These are phyloP conservation scores for Hexactinellida sp. DNA, from an alignment of 37 sponge, comb jelly and placozoan genomes.

Conservation along the genomic window DNA sequence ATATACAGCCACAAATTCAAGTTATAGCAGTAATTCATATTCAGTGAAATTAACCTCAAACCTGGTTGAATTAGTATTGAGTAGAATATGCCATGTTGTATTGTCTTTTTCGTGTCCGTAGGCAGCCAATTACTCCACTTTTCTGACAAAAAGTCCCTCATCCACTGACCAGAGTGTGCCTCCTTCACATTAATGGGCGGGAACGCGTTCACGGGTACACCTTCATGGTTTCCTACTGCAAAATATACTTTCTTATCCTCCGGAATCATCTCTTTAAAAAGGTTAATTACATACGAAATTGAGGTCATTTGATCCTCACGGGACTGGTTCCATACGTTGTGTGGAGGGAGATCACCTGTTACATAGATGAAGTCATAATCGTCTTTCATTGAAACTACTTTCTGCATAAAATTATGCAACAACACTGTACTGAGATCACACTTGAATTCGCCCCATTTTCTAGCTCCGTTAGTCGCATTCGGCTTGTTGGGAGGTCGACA, in stretches of 20 bases:
- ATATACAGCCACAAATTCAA: constrained; percentile 84
- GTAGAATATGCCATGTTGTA: constrained; percentile 65
- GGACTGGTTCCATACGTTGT: constrained; percentile 92
- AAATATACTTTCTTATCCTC: constrained; percentile 60
- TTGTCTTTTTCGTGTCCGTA: constrained; percentile 28
- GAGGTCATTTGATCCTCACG: constrained; percentile 43
- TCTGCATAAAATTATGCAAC: constrained; percentile 50
- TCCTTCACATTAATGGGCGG: constrained; percentile 78
- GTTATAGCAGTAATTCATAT: constrained; percentile 67
- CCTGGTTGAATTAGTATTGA: constrained; percentile 29
- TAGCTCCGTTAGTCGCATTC: constrained; percentile 49
- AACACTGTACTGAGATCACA: constrained; percentile 65
- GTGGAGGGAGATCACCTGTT: constrained; percentile 97
- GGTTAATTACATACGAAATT: constrained; percentile 3
- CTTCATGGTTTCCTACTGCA: constrained; percentile 86
- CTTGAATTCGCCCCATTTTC: constrained; percentile 76
- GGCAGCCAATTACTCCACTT: constrained; percentile 69
- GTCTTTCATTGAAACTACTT: constrained; percentile 31
- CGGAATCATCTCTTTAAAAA: constrained; percentile 57
- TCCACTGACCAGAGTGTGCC: constrained; percentile 59
- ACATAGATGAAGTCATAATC: constrained; percentile 74
- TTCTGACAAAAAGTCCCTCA: constrained; percentile 44
- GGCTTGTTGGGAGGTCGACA: constrained; percentile 60
- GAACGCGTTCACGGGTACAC: constrained; percentile 80
- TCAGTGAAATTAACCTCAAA: constrained; percentile 67